Base-by-base conservation (phyloP, 2,113 vertebrate genomes). In the Orthonyx spaldingii region DNA sequence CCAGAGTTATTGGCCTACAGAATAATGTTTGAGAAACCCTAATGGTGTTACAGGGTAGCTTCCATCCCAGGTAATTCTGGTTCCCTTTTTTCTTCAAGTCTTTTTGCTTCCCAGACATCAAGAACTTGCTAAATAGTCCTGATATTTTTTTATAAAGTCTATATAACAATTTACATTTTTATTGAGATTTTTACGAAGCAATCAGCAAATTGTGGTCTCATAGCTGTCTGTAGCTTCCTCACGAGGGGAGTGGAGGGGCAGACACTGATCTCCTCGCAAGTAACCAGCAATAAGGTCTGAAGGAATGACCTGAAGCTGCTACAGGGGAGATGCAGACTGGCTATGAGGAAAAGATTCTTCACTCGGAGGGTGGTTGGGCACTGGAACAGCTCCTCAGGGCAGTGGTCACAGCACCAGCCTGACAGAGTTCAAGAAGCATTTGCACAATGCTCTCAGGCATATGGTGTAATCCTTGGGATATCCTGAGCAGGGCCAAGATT, bases 321-420 rank as follows among this genome's bases (percentile, higher is more conserved):
- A 33, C 37, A 60, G 37, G 33, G 26, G 44, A 44, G 14, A 7
- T 44, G 15, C 8, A 33, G 22, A 22, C 37, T 60, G 44, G 11
- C 37, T 44, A 2, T 59, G 37, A 52, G 37, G 37, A 27, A 23
- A 33, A 27, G 4, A 8, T 37, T 53, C 4, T 37, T 52, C 39
- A 3, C 46, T 21, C 46, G 32, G 32, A 53, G 46, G 5, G 9
- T 59, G 27, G 0, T 0, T 11, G 26, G 4, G 17, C 44, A 37
- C 37, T 59, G 63, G 44, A 44, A 52, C 7, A 59, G 15, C 11
- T 68, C 32, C 37, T 37, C 53, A 59, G 32, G 18, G 22, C 1
- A 42, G 20, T 7, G 21, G 9, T 26, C 32, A 35, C 37, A 77
- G 61, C 52, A 22, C 13, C 42, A 57, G 30, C 42, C 42, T 76